A percentile compares a stretch with the other conserved stretches of the same genome.
phyloP scores from a whole-genome alignment of 1,140 invertebrate species.

The Belonocnema kinseyi region DNA sequence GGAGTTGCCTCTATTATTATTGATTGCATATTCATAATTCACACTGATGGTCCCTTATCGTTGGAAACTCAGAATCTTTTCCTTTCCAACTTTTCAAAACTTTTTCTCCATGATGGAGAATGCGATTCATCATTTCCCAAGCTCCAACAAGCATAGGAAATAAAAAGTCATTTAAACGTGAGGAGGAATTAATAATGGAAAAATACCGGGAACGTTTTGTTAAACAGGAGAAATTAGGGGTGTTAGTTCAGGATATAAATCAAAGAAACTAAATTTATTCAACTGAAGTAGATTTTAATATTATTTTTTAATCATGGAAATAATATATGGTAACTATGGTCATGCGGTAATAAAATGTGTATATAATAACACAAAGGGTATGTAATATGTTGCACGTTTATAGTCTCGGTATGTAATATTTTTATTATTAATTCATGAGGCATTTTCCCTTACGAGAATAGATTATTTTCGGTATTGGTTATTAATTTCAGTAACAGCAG shows the following conservation, averaged over 20 bases:
- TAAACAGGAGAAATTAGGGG: background rate
- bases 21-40: constrained; percentile 30
- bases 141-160: constrained; percentile 11
- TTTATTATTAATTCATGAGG: background rate
- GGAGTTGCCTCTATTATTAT: background rate
- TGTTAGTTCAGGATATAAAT: background rate
- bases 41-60: background rate
- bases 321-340: too few species aligned
- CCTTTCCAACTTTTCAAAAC: constrained; percentile 13
- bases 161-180: background rate
- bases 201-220: background rate
- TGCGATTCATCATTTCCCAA: background rate
- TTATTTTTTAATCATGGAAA: too few species aligned
- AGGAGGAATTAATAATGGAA: constrained; percentile 10
- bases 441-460: background rate
- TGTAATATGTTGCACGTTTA: too few species aligned
- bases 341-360: background rate
- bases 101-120: constrained; percentile 17
- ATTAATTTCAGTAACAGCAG: background rate
- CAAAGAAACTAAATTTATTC: background rate
- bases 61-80: constrained; percentile 11
- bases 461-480: constrained; percentile 5
- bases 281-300: background rate
- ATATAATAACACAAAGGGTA: background rate
- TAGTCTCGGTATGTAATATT: background rate